Conservation (phyloP, 2,113 vertebrate genomes). For the Orientallactaga bullata region DNA sequence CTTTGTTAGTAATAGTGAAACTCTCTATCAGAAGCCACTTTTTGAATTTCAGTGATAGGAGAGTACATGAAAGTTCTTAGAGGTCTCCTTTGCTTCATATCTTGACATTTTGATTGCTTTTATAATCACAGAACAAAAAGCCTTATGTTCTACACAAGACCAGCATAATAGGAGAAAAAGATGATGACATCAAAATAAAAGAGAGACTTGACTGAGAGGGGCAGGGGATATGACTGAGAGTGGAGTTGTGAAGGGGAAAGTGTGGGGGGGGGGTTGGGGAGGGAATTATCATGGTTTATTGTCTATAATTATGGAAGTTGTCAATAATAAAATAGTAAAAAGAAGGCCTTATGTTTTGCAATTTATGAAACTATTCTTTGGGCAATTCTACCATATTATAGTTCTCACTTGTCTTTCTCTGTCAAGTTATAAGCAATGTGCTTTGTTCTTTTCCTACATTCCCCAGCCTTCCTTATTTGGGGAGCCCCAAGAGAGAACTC, state of each 20-base stretch:
- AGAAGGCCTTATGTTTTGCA: background rate
- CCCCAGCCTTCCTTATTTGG: background rate
- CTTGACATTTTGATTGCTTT: background rate
- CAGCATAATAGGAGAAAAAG: no score
- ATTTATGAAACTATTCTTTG: background rate
- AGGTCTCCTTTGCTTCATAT: conserved; percentile 30
- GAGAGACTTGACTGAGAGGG: no score
- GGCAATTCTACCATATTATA: background rate
- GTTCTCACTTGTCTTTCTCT: conserved; percentile 7
- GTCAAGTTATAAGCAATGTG: background rate
- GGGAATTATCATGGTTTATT: no score
- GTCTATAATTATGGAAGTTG: no score
- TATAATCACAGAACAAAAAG: background rate
- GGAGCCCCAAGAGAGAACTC: background rate
- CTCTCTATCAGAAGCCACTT: background rate
- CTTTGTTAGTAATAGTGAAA: background rate
- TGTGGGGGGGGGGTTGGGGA: no score
- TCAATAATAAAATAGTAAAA: no score
- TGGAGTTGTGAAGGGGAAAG: no score
- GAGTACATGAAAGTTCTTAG: background rate
- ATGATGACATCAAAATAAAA: no score
- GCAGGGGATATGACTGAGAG: no score
- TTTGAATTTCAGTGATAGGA: background rate
- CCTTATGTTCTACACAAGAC: background rate
- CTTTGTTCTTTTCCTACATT: background rate